Conservation (phyloP, 2,113 vertebrate genomes). For the Rhinopomastus cyanomelas region DNA sequence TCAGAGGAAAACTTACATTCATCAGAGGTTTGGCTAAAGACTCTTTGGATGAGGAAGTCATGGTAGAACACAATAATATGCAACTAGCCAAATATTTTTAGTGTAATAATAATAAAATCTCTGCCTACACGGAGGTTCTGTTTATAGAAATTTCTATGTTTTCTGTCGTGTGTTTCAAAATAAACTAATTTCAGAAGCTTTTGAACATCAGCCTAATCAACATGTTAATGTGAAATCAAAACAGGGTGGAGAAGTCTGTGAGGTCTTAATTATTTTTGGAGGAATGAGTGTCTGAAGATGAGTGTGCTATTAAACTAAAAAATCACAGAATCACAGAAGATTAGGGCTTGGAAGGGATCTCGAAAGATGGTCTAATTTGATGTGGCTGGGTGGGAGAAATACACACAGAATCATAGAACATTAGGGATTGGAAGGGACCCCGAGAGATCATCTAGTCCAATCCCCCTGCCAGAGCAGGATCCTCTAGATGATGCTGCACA, state of each 20-base stretch:
- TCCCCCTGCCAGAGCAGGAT: no score
- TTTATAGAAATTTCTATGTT: rapidly evolving
- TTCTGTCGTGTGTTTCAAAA: background rate
- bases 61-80: background rate
- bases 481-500: no score
- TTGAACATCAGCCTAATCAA: background rate
- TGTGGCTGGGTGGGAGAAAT: no score
- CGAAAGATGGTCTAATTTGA: no score
- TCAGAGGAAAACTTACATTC: background rate
- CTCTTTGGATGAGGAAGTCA: background rate
- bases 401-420: no score
- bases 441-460: no score
- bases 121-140: background rate
- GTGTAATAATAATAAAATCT: background rate
- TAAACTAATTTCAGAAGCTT: background rate
- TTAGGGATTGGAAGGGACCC: no score
- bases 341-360: no score
- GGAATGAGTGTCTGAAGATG: background rate
- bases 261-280: background rate
- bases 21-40: background rate
- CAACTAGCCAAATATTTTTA: background rate
- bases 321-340: no score
- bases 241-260: background rate
- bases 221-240: background rate
- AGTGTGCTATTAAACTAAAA: background rate